A percentile compares a stretch with the other conserved stretches of the same genome.
Evolutionary conservation across 2,888 invertebrate genomes (phyloP).

Genomic region (Chymomyza procnemis): DNA sequence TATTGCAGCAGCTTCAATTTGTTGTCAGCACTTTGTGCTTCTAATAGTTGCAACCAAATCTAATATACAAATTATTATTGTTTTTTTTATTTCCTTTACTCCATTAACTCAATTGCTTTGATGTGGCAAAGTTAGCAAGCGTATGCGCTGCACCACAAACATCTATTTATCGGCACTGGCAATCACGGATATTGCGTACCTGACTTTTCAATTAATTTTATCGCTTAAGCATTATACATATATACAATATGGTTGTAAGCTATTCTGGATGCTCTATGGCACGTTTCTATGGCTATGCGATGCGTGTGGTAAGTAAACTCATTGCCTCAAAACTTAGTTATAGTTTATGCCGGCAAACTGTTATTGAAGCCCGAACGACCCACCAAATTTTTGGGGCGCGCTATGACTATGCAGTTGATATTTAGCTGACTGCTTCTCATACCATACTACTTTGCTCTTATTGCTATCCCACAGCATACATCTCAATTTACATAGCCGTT

Average conservation of each 20-base stretch:
- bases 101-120: conserved; percentile 1
- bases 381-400: not conserved
- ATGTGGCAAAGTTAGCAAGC: conserved; percentile 78
- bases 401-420: not conserved
- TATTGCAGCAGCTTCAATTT: too few species aligned
- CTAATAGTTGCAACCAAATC: not conserved
- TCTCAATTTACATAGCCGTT: conserved; percentile 87
- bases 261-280: conserved; percentile 83
- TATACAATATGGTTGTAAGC: conserved; percentile 79
- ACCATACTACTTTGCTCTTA: conserved; percentile 16
- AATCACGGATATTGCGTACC: conserved; percentile 84
- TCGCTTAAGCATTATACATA: conserved; percentile 82
- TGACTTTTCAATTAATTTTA: conserved; percentile 83
- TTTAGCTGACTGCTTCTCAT: not conserved
- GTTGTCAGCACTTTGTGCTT: not conserved
- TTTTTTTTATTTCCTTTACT: conserved; percentile 14
- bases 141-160: conserved; percentile 88
- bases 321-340: not conserved
- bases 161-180: conserved; percentile 86
- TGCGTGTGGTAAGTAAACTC: conserved; percentile 81
- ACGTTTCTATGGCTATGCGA: conserved; percentile 83
- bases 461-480: conserved; percentile 80
- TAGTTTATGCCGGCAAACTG: not conserved
- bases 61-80: conserved; percentile 10
- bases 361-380: not conserved